A percentile compares a stretch with the other conserved stretches of the same genome.
Conservation (phyloP, 2,888 invertebrate genomes). For the Amphipyra tragopoginis region DNA sequence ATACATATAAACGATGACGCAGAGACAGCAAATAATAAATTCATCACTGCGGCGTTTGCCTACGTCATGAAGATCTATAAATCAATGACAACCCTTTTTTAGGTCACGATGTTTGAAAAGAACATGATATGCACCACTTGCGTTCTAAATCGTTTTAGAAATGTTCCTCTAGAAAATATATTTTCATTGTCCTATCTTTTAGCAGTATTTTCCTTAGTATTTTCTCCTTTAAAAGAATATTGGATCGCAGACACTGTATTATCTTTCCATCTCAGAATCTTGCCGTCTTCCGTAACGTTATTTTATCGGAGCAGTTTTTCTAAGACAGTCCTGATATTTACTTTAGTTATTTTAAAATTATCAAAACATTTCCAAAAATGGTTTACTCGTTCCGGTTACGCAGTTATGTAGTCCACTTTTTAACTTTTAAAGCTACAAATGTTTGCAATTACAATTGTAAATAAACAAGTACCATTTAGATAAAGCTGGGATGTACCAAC, state of each 20-base stretch:
- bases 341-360: constrained; percentile 2
- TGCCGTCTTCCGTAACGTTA: constrained; percentile 20
- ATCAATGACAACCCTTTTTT: constrained; percentile 45
- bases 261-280: constrained; percentile 41
- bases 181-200: constrained; percentile 32
- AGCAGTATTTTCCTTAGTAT: constrained; percentile 28
- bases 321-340: constrained; percentile 1
- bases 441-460: constrained; percentile 11
- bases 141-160: constrained; percentile 42
- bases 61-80: constrained; percentile 45
- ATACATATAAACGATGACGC: constrained; percentile 8
- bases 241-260: constrained; percentile 41
- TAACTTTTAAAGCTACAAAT: background rate
- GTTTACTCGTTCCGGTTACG: background rate
- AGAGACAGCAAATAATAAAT: constrained; percentile 32
- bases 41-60: constrained; percentile 18
- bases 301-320: constrained; percentile 33
- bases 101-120: constrained; percentile 34
- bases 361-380: background rate
- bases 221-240: constrained; percentile 41
- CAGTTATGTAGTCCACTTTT: background rate
- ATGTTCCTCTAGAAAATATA: constrained; percentile 22
- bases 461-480: constrained; percentile 16
- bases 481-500: constrained; percentile 16
- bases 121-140: constrained; percentile 41